phyloP scores from a whole-genome alignment of 2,797 vertebrate genomes.

The Nasua narica region DNA sequence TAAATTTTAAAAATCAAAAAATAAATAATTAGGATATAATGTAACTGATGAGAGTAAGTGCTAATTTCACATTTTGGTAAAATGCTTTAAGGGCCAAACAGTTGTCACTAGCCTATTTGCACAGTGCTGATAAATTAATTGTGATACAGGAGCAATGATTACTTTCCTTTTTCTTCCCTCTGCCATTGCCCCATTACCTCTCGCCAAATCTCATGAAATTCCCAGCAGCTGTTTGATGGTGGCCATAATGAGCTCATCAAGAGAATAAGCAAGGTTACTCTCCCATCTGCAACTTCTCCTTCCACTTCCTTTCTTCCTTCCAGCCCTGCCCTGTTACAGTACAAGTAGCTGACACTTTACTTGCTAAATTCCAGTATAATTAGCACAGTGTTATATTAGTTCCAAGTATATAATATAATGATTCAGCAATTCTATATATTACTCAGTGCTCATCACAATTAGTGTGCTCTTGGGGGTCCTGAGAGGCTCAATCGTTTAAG shows the following conservation, averaged over 20 bases:
- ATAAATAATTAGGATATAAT: not conserved
- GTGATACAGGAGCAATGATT: not conserved
- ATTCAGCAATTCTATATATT: not conserved
- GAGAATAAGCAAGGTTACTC: not conserved
- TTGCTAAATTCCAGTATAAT: not conserved
- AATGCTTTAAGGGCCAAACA: not conserved
- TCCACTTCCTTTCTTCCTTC: not conserved
- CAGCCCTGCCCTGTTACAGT: not conserved
- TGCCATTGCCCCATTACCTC: not conserved
- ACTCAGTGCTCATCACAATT: not conserved
- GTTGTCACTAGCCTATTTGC: not conserved
- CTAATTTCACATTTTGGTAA: conserved; percentile 14
- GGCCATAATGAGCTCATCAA: not conserved
- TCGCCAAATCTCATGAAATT: not conserved
- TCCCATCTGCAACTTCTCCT: not conserved
- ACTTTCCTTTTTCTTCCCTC: not conserved
- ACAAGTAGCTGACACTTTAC: not conserved
- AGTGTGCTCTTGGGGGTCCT: not conserved
- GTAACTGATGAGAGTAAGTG: not conserved
- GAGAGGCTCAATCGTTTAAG: not conserved
- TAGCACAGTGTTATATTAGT: not conserved
- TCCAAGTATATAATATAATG: not conserved
- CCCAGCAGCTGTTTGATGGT: not conserved
- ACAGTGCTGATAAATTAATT: not conserved
- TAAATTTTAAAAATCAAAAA: no score